Evolutionary conservation across 2,888 invertebrate species (phyloP).

Genomic region (Tetranychus piercei): DNA sequence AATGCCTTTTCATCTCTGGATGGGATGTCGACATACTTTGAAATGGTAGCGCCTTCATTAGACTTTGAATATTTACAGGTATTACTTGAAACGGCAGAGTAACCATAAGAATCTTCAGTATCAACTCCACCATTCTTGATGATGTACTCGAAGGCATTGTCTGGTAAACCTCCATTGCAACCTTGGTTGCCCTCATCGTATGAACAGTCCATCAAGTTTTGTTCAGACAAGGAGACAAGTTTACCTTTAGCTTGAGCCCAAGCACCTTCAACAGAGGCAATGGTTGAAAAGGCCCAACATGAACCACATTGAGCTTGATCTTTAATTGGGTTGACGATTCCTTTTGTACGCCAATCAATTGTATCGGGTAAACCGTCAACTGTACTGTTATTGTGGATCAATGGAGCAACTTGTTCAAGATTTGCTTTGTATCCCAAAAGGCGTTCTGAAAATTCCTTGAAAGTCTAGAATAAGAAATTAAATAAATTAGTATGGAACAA

Average conservation of each 20-base stretch:
- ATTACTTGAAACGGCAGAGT: conserved; percentile 21
- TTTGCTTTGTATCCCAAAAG: too few species aligned
- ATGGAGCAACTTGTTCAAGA: too few species aligned
- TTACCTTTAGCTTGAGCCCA: conserved; percentile 54
- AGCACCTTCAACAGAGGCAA: conserved; percentile 40
- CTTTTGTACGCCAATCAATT: not conserved
- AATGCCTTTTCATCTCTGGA: conserved; percentile 29
- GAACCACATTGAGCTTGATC: conserved; percentile 40
- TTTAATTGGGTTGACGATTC: not conserved
- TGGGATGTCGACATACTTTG: conserved; percentile 29
- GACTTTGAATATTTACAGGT: conserved; percentile 25
- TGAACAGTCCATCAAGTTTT: conserved; percentile 77
- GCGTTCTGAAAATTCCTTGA: too few species aligned
- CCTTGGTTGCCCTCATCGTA: conserved; percentile 55
- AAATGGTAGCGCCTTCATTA: conserved; percentile 27
- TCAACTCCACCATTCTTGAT: conserved; percentile 49
- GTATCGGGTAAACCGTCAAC: not conserved
- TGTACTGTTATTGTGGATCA: not conserved
- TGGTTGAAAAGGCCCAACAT: conserved; percentile 77
- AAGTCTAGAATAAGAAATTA: too few species aligned
- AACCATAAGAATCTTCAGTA: conserved; percentile 31
- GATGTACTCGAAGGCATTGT: conserved; percentile 38
- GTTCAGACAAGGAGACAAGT: conserved; percentile 68
- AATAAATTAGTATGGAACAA: too few species aligned
- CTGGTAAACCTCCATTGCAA: conserved; percentile 53